Evolutionary conservation across 1,140 invertebrate genomes (phyloP).

Genomic region (Lordiphosa mommai): DNA sequence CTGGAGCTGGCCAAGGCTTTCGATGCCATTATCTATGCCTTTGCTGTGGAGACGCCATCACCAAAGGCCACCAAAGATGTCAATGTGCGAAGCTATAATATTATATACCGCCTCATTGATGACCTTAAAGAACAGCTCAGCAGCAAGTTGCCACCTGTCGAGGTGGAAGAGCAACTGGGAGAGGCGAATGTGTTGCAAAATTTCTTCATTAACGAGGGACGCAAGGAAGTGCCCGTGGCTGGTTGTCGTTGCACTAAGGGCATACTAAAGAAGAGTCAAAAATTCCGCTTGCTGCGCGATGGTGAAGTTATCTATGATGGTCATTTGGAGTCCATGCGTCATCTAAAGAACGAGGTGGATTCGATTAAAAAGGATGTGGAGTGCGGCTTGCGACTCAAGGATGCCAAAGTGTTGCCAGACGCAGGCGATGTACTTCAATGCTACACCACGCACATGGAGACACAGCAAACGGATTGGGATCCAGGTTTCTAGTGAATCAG

Average conservation of each 20-base stretch:
- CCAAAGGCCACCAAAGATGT: constrained; percentile 80
- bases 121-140: constrained; percentile 91
- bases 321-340: constrained; percentile 88
- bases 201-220: constrained; percentile 91
- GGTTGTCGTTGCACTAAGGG: constrained; percentile 93
- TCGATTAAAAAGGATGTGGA: constrained; percentile 91
- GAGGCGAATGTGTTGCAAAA: constrained; percentile 92
- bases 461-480: constrained; percentile 89
- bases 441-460: constrained; percentile 84
- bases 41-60: constrained; percentile 86
- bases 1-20: constrained; percentile 92
- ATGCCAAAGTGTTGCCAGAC: constrained; percentile 84
- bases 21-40: constrained; percentile 91
- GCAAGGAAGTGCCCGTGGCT: constrained; percentile 91
- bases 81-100: constrained; percentile 86
- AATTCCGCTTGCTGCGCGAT: constrained; percentile 87
- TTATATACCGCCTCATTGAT: constrained; percentile 96
- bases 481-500: constrained; percentile 85
- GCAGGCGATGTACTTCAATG: constrained; percentile 90
- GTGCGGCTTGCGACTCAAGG: constrained; percentile 90
- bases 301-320: constrained; percentile 87
- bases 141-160: constrained; percentile 84
- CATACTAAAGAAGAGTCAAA: constrained; percentile 84
- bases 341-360: constrained; percentile 93
- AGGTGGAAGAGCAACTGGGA: constrained; percentile 89